Evolutionary conservation across 2,888 invertebrate species (phyloP), one percentile per base, ranked within the genome.

Genomic region (Chrysodeixis includens): DNA sequence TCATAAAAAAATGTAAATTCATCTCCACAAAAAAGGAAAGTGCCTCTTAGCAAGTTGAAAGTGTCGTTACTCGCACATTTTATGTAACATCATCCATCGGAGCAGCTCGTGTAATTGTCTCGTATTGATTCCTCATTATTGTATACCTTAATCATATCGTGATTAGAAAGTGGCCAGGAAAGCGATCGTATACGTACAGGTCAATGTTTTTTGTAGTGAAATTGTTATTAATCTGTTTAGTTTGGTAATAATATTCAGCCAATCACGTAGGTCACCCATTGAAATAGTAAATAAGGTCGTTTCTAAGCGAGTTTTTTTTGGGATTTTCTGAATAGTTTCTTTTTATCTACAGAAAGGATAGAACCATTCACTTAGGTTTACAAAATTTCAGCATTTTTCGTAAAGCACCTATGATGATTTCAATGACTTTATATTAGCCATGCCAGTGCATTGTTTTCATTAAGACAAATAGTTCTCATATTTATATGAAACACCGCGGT

Each of bases 1-100:
- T 49, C 46, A 20, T 9, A 49, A 1, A 49, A 20, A 49, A 49
- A 18, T 20, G 46, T 49, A 9, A 49, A 49, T 20, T 49, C 46
- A 49, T 49, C 46, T 12, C 10, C 9, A 49, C 2, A 20, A 69
- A 68, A 73, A 70, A 70, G 16, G 74, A 74, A 74, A 74, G 74
- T 62, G 18, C 54, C 22, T 7, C 46, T n/a, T n/a, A n/a, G n/a
- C 12, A 62, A 63, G 46, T 56, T 69, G 26, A 30, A 59, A 68
- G 69, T 69, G 69, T 30, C n/a, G 44, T 73, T 62, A 73, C 55
- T 60, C 3, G 60, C 70, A 61, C 46, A 40, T 57, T 74, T 74
- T 74, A 74, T 61, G 52, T 58, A 74, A 74, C 32, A 16, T 67
- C 35, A 20, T 56, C 52, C 35, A 20, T 56, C 52, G n/a, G 30